Evolutionary conservation across 2,888 invertebrate genomes (phyloP).

Genomic region (Dioctria rufipes): DNA sequence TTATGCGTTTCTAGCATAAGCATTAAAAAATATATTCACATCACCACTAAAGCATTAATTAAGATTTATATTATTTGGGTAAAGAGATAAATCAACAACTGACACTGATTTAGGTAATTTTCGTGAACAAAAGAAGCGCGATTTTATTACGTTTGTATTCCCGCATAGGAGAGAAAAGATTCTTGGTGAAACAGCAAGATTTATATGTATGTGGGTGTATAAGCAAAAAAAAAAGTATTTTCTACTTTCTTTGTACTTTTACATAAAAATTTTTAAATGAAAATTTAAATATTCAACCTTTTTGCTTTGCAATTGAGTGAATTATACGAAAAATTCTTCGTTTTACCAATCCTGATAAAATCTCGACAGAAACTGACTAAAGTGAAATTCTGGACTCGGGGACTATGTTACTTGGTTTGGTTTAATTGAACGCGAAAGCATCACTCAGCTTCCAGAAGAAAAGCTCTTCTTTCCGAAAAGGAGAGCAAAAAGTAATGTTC

Average conservation of each 20-base stretch:
- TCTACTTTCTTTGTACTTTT: background rate
- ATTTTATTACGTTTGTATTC: too few relatives aligned
- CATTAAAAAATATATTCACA: conserved; percentile 11
- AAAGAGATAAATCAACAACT: conserved; percentile 1
- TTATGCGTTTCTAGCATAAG: background rate
- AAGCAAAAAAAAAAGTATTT: too few relatives aligned
- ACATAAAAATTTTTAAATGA: background rate
- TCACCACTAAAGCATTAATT: conserved; percentile 1
- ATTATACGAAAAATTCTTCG: conserved; percentile 7
- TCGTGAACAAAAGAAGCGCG: too few relatives aligned
- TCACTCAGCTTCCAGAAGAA: conserved; percentile 14
- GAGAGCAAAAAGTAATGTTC: conserved; percentile 28
- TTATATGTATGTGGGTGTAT: too few relatives aligned
- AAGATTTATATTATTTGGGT: background rate
- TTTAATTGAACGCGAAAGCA: conserved; percentile 4
- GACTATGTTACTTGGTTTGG: conserved; percentile 16
- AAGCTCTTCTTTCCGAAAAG: conserved; percentile 25
- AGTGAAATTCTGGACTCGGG: conserved; percentile 10
- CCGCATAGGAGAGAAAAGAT: too few relatives aligned
- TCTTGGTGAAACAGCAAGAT: too few relatives aligned
- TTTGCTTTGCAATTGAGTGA: conserved; percentile 25
- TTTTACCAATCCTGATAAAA: conserved; percentile 25
- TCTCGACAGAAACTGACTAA: conserved; percentile 31
- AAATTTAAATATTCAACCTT: background rate
- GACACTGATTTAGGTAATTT: background rate